Conservation (phyloP, 2,888 invertebrate genomes). For the Caenorhabditis sp. region DNA sequence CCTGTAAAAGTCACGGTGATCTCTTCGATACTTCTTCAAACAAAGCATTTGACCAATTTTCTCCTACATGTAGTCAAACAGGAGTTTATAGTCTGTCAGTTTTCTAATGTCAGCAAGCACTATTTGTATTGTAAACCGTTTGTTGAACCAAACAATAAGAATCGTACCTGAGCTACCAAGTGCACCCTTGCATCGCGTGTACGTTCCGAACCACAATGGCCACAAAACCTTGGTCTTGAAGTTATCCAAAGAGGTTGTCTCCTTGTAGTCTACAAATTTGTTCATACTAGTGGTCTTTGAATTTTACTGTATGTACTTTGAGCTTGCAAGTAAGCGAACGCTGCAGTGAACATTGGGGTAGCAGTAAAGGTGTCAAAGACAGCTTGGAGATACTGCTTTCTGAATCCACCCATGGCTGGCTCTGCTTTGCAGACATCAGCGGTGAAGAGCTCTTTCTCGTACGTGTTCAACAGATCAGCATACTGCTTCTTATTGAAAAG, state of each 20-base stretch:
- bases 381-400: slow-evolving; percentile 70
- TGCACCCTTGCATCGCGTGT: slow-evolving; percentile 77
- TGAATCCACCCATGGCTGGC: slow-evolving; percentile 73
- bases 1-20: slow-evolving; percentile 63
- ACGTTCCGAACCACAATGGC: slow-evolving; percentile 81
- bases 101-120: slow-evolving; percentile 21
- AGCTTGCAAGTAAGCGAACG: slow-evolving; percentile 74
- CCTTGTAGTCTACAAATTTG: slow-evolving; percentile 66
- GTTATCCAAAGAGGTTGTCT: slow-evolving; percentile 62
- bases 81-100: slow-evolving; percentile 42
- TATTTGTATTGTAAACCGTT: slow-evolving; percentile 26
- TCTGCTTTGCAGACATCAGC: slow-evolving; percentile 79
- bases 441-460: slow-evolving; percentile 75
- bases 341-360: slow-evolving; percentile 76
- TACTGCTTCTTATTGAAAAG: slow-evolving; percentile 79
- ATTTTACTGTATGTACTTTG: slow-evolving; percentile 48
- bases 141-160: slow-evolving; percentile 6
- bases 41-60: not conserved
- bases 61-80: slow-evolving; percentile 55
- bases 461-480: slow-evolving; percentile 74
- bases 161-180: slow-evolving; percentile 75
- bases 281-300: slow-evolving; percentile 69
- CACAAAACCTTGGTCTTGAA: slow-evolving; percentile 75
- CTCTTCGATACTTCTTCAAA: not conserved
- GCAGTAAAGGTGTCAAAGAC: slow-evolving; percentile 75